Conservation (phyloP, 1,140 invertebrate genomes). For the Steinernema khuongi region DNA sequence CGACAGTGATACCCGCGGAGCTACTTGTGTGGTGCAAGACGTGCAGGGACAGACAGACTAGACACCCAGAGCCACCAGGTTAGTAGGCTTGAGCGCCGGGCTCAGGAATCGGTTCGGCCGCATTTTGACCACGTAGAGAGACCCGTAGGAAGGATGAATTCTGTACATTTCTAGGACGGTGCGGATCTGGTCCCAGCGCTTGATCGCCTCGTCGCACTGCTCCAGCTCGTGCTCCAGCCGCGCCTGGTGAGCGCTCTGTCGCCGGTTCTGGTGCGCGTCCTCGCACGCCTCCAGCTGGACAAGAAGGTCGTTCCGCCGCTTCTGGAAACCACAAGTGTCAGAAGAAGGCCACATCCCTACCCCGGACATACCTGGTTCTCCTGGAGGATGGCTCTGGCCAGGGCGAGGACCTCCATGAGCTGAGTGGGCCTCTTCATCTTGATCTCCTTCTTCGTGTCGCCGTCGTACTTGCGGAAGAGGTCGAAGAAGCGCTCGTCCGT, state of each 20-base stretch:
- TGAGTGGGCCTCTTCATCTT: conserved; percentile 96
- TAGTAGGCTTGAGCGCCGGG: background rate
- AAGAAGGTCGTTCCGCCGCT: conserved; percentile 20
- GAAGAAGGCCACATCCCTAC: background rate
- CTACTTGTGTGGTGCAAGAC: background rate
- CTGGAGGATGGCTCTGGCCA: conserved; percentile 48
- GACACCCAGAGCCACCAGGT: background rate
- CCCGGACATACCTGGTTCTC: conserved; percentile 41
- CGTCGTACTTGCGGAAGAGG: conserved; percentile 94
- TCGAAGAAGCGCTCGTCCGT: conserved; percentile 97
- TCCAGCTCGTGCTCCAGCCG: conserved; percentile 66
- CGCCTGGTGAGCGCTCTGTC: background rate
- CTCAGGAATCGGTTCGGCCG: background rate
- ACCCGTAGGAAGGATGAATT: conserved; percentile 10
- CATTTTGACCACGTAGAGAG: conserved; percentile 15
- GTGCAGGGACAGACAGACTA: background rate
- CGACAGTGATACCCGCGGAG: background rate
- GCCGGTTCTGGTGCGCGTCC: conserved; percentile 13
- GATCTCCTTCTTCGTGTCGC: conserved; percentile 86
- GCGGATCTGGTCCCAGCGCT: conserved; percentile 93
- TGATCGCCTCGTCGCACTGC: conserved; percentile 88
- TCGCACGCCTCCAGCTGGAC: conserved; percentile 26
- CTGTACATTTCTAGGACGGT: conserved; percentile 94
- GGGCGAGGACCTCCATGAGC: conserved; percentile 70
- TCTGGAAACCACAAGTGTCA: conserved; percentile 19